phyloP scores from a whole-genome alignment of 2,888 invertebrate genomes.

The Meloe dianella region DNA sequence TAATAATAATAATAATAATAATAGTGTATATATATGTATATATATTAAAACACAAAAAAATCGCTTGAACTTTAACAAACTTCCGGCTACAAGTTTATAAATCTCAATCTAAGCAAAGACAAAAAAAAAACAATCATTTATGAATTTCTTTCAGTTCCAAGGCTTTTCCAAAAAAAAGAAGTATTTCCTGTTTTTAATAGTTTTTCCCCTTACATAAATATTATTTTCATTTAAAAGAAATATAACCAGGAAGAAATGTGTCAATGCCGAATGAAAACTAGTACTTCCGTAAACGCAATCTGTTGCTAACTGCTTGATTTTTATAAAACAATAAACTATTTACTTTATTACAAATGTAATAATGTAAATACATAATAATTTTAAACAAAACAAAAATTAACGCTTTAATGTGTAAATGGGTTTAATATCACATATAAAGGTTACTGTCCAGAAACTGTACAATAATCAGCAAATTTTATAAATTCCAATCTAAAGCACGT shows the following conservation, averaged over 20 bases:
- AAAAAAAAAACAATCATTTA: too few relatives aligned
- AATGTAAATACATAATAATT: too few relatives aligned
- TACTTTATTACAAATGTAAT: too few relatives aligned
- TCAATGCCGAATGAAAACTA: slow-evolving; percentile 51
- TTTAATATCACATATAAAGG: background rate
- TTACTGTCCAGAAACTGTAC: slow-evolving; percentile 10
- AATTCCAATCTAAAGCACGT: background rate
- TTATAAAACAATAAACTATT: slow-evolving; percentile 11
- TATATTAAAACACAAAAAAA: slow-evolving; percentile 13
- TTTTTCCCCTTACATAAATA: background rate
- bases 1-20: background rate
- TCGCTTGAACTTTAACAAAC: slow-evolving; percentile 8
- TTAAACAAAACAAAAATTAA: too few relatives aligned
- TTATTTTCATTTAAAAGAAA: slow-evolving; percentile 9
- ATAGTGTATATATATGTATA: too few relatives aligned
- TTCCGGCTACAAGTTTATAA: slow-evolving; percentile 9
- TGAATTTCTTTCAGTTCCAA: too few relatives aligned
- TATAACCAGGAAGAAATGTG: slow-evolving; percentile 54
- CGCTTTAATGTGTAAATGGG: too few relatives aligned
- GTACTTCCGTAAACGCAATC: slow-evolving; percentile 36
- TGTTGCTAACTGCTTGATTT: slow-evolving; percentile 20
- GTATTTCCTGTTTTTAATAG: background rate
- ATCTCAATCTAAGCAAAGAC: too few relatives aligned
- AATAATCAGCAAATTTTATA: background rate
- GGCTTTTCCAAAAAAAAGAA: too few relatives aligned